Conservation (phyloP, 2,888 invertebrate species). For the Palloptera scutellata region DNA sequence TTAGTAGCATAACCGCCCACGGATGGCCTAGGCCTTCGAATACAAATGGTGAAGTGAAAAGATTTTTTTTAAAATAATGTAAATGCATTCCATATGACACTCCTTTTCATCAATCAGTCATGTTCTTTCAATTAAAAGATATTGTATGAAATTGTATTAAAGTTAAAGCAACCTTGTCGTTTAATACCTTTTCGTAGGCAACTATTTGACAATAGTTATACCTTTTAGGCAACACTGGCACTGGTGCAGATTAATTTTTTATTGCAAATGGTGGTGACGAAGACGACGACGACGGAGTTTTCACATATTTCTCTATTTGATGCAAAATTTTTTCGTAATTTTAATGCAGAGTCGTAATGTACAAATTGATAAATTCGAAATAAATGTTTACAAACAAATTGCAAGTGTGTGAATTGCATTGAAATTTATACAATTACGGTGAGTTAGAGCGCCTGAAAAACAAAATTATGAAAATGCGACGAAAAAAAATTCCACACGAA, state of each 20-base stretch:
- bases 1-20: no score
- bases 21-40: no score
- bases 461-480: constrained; percentile 32
- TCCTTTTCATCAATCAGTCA: no score
- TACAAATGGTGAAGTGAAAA: no score
- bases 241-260: constrained; percentile 34
- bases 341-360: constrained; percentile 43
- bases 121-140: no score
- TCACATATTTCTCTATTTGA: constrained; percentile 26
- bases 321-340: constrained; percentile 36
- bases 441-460: constrained; percentile 39
- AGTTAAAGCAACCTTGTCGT: no score
- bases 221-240: no score
- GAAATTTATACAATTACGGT: constrained; percentile 49
- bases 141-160: no score
- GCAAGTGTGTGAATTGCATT: constrained; percentile 44
- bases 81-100: no score
- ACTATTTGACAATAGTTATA: no score
- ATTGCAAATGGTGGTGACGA: constrained; percentile 55
- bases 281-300: constrained; percentile 43
- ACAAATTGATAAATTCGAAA: constrained; percentile 38
- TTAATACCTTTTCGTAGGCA: no score
- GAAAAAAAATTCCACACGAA: constrained; percentile 43
- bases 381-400: constrained; percentile 46
- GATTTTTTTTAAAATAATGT: no score